Percentiles rank a stretch among this genome's conserved stretches.
phyloP scores from a whole-genome alignment of 2,113 vertebrate genomes.

The Halcyon senegalensis region DNA sequence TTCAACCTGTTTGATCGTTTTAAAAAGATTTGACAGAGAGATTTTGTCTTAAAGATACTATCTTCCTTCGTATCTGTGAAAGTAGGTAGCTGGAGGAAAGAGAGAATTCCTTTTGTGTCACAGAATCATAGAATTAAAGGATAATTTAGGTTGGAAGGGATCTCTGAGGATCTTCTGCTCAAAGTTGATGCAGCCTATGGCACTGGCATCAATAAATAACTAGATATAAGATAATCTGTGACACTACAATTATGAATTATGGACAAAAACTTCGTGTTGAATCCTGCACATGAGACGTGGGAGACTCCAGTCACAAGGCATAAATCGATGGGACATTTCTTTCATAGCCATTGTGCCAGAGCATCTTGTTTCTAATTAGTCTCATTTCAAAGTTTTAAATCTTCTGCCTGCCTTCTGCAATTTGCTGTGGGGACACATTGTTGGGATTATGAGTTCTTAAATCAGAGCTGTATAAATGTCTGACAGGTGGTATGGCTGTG shows the following conservation, averaged over 20 bases:
- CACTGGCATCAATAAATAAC: background rate
- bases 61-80: background rate
- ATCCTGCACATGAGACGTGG: background rate
- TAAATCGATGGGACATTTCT: background rate
- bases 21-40: background rate
- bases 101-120: background rate
- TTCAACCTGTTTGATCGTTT: background rate
- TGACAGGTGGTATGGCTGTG: background rate
- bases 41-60: background rate
- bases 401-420: background rate
- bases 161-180: background rate
- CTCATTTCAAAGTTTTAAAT: background rate
- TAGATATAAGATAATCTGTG: background rate
- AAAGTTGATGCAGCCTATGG: background rate
- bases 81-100: background rate
- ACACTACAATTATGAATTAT: background rate
- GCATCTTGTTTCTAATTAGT: background rate
- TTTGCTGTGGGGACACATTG: background rate
- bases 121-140: background rate
- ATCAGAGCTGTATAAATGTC: background rate
- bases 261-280: background rate
- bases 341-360: background rate
- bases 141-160: background rate
- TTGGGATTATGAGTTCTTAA: background rate
- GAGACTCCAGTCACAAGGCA: background rate